Evolutionary conservation across 2,888 invertebrate genomes (phyloP).

Genomic region (Lepidocyrtoides sp.): DNA sequence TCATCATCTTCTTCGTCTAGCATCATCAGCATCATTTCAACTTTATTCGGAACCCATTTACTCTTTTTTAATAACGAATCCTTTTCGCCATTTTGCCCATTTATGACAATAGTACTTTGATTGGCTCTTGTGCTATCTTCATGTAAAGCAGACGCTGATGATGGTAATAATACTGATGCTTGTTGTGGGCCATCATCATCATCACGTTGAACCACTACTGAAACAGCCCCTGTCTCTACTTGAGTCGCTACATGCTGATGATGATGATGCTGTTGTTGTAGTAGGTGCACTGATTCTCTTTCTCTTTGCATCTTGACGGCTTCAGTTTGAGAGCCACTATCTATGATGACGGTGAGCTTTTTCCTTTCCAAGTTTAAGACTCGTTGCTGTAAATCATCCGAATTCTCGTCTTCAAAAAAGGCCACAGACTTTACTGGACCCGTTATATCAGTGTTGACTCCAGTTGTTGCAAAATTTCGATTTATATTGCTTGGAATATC

Average conservation of each 20-base stretch:
- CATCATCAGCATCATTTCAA: slow-evolving; percentile 64
- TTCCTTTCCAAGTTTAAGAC: slow-evolving; percentile 31
- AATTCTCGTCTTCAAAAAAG: slow-evolving; percentile 24
- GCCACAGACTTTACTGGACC: slow-evolving; percentile 75
- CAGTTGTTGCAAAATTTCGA: slow-evolving; percentile 67
- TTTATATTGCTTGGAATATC: slow-evolving; percentile 43
- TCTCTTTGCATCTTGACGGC: background rate
- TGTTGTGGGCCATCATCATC: too few relatives aligned
- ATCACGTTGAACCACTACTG: background rate
- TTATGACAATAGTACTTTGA: background rate
- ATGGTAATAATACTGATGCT: background rate
- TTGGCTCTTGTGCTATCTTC: slow-evolving; percentile 8
- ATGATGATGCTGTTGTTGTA: background rate
- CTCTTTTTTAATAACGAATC: background rate
- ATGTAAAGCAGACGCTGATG: background rate
- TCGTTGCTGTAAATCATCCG: slow-evolving; percentile 61
- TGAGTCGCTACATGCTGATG: background rate
- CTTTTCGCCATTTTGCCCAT: slow-evolving; percentile 17
- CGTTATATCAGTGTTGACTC: slow-evolving; percentile 82
- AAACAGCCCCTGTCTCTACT: background rate
- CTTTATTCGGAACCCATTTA: slow-evolving; percentile 19
- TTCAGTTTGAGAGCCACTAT: slow-evolving; percentile 58
- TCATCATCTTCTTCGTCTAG: slow-evolving; percentile 66
- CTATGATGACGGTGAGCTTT: slow-evolving; percentile 69
- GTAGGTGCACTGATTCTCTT: background rate